Base-by-base conservation (phyloP, 2,888 invertebrate genomes). In the Brassicogethes aeneus region DNA sequence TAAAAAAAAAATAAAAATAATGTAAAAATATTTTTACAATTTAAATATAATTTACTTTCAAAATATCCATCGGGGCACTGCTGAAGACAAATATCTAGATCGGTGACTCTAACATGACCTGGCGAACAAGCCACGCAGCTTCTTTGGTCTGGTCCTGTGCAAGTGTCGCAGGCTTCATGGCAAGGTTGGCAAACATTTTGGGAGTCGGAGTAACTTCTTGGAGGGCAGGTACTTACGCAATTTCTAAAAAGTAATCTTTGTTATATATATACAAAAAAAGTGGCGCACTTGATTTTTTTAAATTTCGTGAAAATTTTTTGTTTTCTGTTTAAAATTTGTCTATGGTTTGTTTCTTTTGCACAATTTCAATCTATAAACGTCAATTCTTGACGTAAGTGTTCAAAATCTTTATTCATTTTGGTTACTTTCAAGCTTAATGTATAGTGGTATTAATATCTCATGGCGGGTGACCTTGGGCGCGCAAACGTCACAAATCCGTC, bases 61-160 rank as follows among this genome's bases (percentile, higher is more conserved):
- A 82, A 91, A 62, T 91, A 92, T 36, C 90, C 88, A 60, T 90
- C 89, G 0, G 91, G 90, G 61, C 92, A 92, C 56, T 85, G 82
- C 64, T 89, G 88, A 44, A 91, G 72, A 57, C 92, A 92, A 14
- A 90, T 85, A 32, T 87, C 86, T 45, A 91, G 73, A 69, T 91
- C 91, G 12, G 82, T 81, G 37, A 90, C 85, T 58, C 86, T 75
- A 34, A 89, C 74, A 62, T 90, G 87, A 35, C 85, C 86, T 2
- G 87, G 85, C 0, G 87, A 84, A 65, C 91, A 91, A 2, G 85
- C 82, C 34, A 89, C 70, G 59, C 91, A 91, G 39, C 87, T 87
- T 61, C 88, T 87, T 61, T 86, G 87, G 8, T 88, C 87, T 2
- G 89, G 81, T 3, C 91, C 92, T 15, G 85, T 86, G 57, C 92